phyloP scores from a whole-genome alignment of 2,888 invertebrate species.

The Tinea semifulvella region DNA sequence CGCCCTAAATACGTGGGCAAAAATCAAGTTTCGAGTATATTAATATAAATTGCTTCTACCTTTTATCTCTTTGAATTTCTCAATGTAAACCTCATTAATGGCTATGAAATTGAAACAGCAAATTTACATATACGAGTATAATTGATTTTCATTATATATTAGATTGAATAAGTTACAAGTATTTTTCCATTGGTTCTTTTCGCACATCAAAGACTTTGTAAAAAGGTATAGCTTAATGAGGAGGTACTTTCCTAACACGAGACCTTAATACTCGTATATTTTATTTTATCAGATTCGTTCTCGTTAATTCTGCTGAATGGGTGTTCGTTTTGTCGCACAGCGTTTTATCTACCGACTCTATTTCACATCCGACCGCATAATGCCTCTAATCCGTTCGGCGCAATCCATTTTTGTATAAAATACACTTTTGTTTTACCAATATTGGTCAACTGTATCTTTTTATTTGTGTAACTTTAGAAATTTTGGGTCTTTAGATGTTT shows the following conservation, averaged over 20 bases:
- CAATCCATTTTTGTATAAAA: conserved; percentile 4
- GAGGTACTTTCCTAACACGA: not conserved
- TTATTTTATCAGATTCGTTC: conserved; percentile 10
- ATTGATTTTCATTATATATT: not conserved
- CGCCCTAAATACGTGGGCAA: not conserved
- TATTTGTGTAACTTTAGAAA: too few species aligned
- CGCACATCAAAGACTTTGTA: not conserved
- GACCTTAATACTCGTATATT: conserved; percentile 4
- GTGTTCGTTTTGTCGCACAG: conserved; percentile 8
- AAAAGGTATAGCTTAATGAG: not conserved
- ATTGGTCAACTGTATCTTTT: too few species aligned
- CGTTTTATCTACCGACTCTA: conserved; percentile 11
- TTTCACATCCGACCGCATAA: conserved; percentile 11
- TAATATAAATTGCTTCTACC: conserved; percentile 4
- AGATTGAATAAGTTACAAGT: not conserved
- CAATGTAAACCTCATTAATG: too few species aligned
- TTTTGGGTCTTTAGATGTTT: too few species aligned
- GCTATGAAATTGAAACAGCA: too few species aligned
- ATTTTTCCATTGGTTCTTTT: not conserved
- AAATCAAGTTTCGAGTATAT: not conserved
- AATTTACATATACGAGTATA: not conserved
- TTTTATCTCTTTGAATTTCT: too few species aligned
- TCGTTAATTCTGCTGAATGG: conserved; percentile 11
- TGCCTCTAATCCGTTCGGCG: conserved; percentile 10
- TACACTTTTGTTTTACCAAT: not conserved